These are phyloP conservation scores for Achlya flavicornis DNA, from an alignment of 2,888 invertebrate species.

Conservation along the genomic window DNA sequence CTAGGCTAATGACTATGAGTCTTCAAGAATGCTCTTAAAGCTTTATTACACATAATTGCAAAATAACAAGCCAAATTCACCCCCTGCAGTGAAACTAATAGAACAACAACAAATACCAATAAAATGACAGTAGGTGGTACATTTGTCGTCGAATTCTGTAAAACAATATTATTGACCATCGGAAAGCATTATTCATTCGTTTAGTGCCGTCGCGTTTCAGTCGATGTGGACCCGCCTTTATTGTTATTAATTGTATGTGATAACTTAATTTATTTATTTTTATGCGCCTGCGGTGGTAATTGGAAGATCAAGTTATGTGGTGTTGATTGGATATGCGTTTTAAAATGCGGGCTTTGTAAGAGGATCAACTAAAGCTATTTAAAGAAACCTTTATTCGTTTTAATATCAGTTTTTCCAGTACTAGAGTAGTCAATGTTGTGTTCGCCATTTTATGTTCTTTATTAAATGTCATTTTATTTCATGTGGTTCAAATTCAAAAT, in stretches of 20 bases:
- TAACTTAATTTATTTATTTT: conserved; percentile 36
- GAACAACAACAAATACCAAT: neutral
- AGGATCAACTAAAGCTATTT: neutral
- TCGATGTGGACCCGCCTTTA: conserved; percentile 36
- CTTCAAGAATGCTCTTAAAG: too few species aligned
- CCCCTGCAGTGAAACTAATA: neutral
- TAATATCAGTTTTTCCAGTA: too few species aligned
- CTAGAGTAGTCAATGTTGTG: too few species aligned
- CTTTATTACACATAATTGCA: neutral
- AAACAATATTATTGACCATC: conserved; percentile 25
- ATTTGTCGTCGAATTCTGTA: neutral
- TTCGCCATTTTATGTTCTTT: too few species aligned
- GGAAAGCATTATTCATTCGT: conserved; percentile 29
- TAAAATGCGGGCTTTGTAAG: neutral
- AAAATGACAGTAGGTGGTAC: neutral
- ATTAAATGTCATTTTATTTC: too few species aligned
- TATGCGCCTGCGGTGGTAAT: conserved; percentile 9
- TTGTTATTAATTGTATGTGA: conserved; percentile 57
- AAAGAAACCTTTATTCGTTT: too few species aligned
- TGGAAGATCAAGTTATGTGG: neutral
- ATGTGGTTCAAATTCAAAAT: too few species aligned
- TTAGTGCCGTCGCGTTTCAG: conserved; percentile 34
- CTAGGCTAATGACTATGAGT: too few species aligned
- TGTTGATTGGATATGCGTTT: neutral
- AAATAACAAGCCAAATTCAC: neutral